Conservation (phyloP, 2,113 vertebrate genomes). For the Rousettus leschenaultii region DNA sequence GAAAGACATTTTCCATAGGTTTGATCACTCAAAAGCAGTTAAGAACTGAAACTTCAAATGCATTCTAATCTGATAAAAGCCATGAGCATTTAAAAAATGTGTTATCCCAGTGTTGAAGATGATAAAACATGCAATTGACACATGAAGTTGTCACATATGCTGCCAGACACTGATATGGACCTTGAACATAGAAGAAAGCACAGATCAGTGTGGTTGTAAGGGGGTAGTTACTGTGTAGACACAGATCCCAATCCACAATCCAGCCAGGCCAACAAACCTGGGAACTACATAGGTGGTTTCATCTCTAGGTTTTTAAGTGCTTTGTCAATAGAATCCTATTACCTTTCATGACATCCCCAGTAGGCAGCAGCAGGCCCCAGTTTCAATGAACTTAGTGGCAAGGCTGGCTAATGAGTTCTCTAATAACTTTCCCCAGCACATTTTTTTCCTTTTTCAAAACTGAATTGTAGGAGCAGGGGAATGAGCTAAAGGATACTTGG, state of each 20-base stretch:
- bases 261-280: background rate
- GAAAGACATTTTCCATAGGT: conserved; percentile 46
- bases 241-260: background rate
- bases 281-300: background rate
- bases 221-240: background rate
- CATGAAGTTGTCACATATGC: background rate
- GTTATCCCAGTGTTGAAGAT: background rate
- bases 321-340: conserved; percentile 30
- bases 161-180: background rate
- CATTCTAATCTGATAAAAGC: conserved; percentile 41
- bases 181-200: background rate
- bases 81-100: background rate
- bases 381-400: conserved; percentile 26
- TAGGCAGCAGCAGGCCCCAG: conserved; percentile 7
- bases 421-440: background rate
- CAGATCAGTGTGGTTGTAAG: background rate
- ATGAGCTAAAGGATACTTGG: background rate
- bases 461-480: background rate
- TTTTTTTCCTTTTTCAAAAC: background rate
- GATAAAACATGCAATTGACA: background rate
- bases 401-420: background rate
- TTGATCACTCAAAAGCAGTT: conserved; percentile 48
- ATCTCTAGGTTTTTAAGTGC: conserved; percentile 17
- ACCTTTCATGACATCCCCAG: background rate
- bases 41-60: conserved; percentile 39